phyloP scores from a whole-genome alignment of 2,113 vertebrate genomes.

The Oryzias woworae region DNA sequence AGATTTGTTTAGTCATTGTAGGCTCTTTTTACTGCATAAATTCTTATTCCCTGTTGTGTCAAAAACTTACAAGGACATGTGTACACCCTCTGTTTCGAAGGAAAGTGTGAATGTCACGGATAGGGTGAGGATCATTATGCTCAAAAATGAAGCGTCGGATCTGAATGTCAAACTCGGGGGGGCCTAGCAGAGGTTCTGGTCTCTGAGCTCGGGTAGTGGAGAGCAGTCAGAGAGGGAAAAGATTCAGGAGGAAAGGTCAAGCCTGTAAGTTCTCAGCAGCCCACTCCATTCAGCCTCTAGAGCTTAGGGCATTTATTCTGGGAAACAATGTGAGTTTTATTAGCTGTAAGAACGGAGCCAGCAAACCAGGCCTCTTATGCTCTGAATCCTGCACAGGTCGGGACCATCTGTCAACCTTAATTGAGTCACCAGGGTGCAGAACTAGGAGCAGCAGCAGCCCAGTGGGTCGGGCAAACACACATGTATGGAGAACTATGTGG shows the following conservation, averaged over 20 bases:
- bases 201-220: constrained; percentile 54
- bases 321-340: constrained; percentile 76
- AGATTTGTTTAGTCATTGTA: not conserved
- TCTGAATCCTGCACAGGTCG: constrained; percentile 76
- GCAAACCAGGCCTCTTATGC: constrained; percentile 70
- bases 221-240: constrained; percentile 56
- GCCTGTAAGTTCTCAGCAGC: constrained; percentile 60
- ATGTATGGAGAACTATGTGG: constrained; percentile 25
- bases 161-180: constrained; percentile 62
- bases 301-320: constrained; percentile 68
- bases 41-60: constrained; percentile 1
- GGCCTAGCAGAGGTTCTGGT: constrained; percentile 42
- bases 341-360: constrained; percentile 69
- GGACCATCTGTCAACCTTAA: constrained; percentile 80
- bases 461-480: constrained; percentile 64
- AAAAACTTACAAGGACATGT: constrained; percentile 11
- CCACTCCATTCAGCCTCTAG: constrained; percentile 62
- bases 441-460: constrained; percentile 53
- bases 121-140: constrained; percentile 59
- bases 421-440: constrained; percentile 78
- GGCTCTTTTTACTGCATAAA: constrained; percentile 7
- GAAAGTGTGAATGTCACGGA: constrained; percentile 56
- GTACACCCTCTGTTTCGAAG: constrained; percentile 28
- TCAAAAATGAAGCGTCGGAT: constrained; percentile 43
- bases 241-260: constrained; percentile 68